phyloP scores from a whole-genome alignment of 2,888 invertebrate species.

The Cosmorhoe ocellata region DNA sequence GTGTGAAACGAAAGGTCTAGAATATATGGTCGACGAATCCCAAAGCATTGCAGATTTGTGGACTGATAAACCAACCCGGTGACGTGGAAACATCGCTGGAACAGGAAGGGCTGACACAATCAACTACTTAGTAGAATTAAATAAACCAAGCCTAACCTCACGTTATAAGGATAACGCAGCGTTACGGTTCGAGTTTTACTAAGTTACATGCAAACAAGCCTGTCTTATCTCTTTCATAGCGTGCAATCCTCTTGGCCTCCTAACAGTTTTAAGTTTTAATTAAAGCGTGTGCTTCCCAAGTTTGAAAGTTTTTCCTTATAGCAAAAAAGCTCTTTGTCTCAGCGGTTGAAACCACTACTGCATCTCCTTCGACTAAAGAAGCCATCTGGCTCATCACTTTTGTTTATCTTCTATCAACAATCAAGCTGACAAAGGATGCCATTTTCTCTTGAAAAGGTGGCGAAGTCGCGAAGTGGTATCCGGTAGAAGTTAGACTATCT shows the following conservation, averaged over 20 bases:
- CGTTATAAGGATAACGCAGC: slow-evolving; percentile 5
- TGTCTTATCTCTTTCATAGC: slow-evolving; percentile 33
- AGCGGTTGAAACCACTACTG: slow-evolving; percentile 20
- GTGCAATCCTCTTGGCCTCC: slow-evolving; percentile 32
- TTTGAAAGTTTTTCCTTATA: slow-evolving; percentile 38
- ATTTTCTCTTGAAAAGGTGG: slow-evolving; percentile 28
- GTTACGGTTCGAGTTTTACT: slow-evolving; percentile 2
- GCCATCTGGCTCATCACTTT: slow-evolving; percentile 24
- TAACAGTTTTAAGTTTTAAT: slow-evolving; percentile 47
- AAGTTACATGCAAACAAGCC: slow-evolving; percentile 33
- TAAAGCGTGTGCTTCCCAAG: slow-evolving; percentile 37
- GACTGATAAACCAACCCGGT: neutral
- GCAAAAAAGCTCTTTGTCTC: slow-evolving; percentile 20
- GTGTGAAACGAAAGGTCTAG: neutral
- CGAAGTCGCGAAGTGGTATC: slow-evolving; percentile 29
- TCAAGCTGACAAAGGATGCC: slow-evolving; percentile 27
- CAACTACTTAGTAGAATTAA: slow-evolving; percentile 47
- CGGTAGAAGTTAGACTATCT: slow-evolving; percentile 23
- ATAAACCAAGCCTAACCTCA: slow-evolving; percentile 1
- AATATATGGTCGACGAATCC: neutral
- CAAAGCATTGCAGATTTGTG: neutral
- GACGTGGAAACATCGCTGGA: neutral
- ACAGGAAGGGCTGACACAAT: slow-evolving; percentile 46
- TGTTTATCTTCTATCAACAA: slow-evolving; percentile 34
- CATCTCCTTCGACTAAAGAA: slow-evolving; percentile 11